These are phyloP conservation scores for Nematolebias whitei DNA, from an alignment of 2,113 vertebrate genomes.

Conservation along the genomic window DNA sequence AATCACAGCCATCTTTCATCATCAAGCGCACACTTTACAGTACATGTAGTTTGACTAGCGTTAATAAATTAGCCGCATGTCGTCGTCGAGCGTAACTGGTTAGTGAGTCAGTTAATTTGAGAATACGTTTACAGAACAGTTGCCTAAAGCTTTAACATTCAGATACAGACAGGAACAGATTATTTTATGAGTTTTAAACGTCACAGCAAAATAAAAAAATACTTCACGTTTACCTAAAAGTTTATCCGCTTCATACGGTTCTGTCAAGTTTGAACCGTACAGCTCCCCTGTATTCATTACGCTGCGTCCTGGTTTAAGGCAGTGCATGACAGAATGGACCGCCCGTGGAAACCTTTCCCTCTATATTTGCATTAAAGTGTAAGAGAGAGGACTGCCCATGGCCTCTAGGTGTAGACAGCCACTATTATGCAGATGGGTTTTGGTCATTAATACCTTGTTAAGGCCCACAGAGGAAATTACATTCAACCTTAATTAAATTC, in stretches of 20 bases:
- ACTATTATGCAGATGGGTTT: constrained; percentile 57
- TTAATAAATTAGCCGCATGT: constrained; percentile 17
- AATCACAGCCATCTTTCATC: neutral
- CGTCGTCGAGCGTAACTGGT: neutral
- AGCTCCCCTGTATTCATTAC: constrained; percentile 29
- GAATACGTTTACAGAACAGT: neutral
- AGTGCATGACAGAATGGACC: constrained; percentile 52
- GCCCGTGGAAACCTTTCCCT: constrained; percentile 46
- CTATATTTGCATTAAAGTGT: constrained; percentile 39
- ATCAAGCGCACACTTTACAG: constrained; percentile 9
- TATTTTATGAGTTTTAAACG: too few relatives aligned
- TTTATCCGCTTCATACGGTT: constrained; percentile 17
- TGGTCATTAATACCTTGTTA: constrained; percentile 71
- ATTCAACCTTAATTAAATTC: constrained; percentile 62
- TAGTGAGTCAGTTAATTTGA: constrained; percentile 16
- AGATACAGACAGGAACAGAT: constrained; percentile 11
- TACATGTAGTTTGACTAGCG: constrained; percentile 10
- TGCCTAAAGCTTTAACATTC: constrained; percentile 19
- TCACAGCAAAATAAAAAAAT: too few relatives aligned
- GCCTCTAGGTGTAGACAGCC: constrained; percentile 38
- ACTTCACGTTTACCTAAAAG: constrained; percentile 30
- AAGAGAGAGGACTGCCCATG: constrained; percentile 53
- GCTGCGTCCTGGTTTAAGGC: constrained; percentile 71
- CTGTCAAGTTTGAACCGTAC: constrained; percentile 28
- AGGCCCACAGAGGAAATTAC: constrained; percentile 72